Percentiles rank a stretch among this genome's conserved stretches.
Conservation (phyloP, 1,140 invertebrate genomes). For the Zaprionus camerounensis region DNA sequence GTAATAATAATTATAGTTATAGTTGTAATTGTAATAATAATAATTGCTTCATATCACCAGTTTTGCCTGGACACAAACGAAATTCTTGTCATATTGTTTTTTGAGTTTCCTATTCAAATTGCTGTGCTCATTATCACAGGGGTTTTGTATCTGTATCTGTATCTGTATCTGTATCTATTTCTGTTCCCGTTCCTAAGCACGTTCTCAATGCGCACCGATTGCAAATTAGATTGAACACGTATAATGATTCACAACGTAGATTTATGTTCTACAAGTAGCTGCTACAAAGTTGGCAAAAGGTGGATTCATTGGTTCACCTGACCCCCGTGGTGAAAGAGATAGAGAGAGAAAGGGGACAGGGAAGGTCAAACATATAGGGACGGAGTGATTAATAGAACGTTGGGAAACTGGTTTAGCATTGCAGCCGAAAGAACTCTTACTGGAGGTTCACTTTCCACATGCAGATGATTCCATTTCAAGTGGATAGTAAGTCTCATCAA, state of each 20-base stretch:
- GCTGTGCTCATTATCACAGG: conserved; percentile 36
- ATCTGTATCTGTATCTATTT: neutral
- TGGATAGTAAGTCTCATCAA: neutral
- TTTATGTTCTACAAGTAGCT: conserved; percentile 3
- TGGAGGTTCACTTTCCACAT: neutral
- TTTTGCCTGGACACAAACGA: conserved; percentile 48
- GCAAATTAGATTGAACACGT: conserved; percentile 17
- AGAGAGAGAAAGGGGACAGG: conserved; percentile 12
- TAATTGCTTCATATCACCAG: conserved; percentile 78
- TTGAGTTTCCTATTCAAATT: conserved; percentile 13
- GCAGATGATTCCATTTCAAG: neutral
- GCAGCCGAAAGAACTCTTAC: neutral
- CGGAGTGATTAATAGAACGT: conserved; percentile 59
- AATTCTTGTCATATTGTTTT: conserved; percentile 19
- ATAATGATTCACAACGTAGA: neutral
- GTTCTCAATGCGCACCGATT: conserved; percentile 14
- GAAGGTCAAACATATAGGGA: conserved; percentile 45
- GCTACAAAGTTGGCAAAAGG: conserved; percentile 31
- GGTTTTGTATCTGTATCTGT: conserved; percentile 3
- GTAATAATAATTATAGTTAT: conserved; percentile 18
- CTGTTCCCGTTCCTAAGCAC: conserved; percentile 17
- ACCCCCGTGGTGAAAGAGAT: neutral
- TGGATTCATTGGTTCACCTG: conserved; percentile 15
- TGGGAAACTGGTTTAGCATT: conserved; percentile 37
- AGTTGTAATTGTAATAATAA: conserved; percentile 33